Evolutionary conservation across 2,797 vertebrate genomes (phyloP).

Genomic region (Enteromius paludinosus): DNA sequence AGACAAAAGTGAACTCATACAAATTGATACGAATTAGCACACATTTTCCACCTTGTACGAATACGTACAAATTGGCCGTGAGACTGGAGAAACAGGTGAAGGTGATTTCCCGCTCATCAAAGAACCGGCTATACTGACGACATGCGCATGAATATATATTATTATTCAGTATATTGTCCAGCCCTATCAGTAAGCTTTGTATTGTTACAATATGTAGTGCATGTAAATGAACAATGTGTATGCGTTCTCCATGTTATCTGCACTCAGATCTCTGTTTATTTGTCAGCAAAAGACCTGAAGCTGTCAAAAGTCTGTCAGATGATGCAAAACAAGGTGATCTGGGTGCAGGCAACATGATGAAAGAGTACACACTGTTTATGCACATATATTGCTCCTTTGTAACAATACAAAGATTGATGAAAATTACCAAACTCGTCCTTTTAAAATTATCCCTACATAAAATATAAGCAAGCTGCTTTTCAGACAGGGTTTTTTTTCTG

Average conservation of each 20-base stretch:
- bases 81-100: no score
- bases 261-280: not conserved
- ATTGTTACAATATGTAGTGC: not conserved
- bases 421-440: not conserved
- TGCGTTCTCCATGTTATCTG: not conserved
- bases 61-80: no score
- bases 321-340: conserved; percentile 7
- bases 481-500: not conserved
- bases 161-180: no score
- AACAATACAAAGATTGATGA: not conserved
- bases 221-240: not conserved
- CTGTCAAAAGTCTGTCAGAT: not conserved
- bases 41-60: no score
- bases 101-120: no score
- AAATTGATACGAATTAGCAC: no score
- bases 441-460: not conserved
- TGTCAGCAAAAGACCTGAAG: conserved; percentile 5
- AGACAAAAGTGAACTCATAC: no score
- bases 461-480: not conserved
- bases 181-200: not conserved
- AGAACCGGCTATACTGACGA: no score
- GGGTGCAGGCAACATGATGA: not conserved
- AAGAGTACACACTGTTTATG: not conserved
- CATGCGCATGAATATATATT: no score
- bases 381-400: not conserved